Evolutionary conservation across 1,140 invertebrate genomes (phyloP), one percentile per base, ranked within the genome.

Genomic region (Zaprionus tsacasi): DNA sequence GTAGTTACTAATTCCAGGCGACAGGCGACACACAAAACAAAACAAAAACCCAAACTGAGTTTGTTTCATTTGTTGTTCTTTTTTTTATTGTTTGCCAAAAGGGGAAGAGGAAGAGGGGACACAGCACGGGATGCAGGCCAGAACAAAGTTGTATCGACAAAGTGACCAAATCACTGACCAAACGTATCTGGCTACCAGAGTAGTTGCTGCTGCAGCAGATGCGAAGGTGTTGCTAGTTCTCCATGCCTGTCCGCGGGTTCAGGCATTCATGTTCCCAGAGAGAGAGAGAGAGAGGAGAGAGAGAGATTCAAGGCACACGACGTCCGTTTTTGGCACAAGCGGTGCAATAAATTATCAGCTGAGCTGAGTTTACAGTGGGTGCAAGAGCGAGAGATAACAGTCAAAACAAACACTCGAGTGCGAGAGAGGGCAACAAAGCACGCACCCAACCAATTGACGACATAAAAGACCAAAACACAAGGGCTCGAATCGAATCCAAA

Each of bases 1-100:
- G 83, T 88, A 88, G 85, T 81, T 88, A 88, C 83, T 88, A 88
- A 88, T 88, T 88, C 85, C 83, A 79, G 61, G 83, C 88, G 83
- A 88, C 83, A 88, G 78, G 77, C 85, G 78, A 88, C 83, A 89
- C 45, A 60, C 21, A 21, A 21, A 21, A 21, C 21, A 21, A 21
- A 21, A 21, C 21, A 70, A 70, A 63, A 63, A 80, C 78, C 73
- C 73, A 85, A 69, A 89, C 70, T 80, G 80, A 63, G 88, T 89
- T 89, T 89, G 21, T 21, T 89, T 89, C 78, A 87, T 86, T 86
- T 82, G 81, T 69, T 21, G 21, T 21, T n/a, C n/a, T n/a, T n/a
- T n/a, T n/a, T 74, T 71, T 67, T 67, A 86, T 86, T 81, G 82
- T 83, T 83, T 72, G 67, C 25, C 71, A 61, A 61, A 10, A 38